Evolutionary conservation across 2,797 vertebrate genomes (phyloP).

Genomic region (Myoxocephalus aenaeus): DNA sequence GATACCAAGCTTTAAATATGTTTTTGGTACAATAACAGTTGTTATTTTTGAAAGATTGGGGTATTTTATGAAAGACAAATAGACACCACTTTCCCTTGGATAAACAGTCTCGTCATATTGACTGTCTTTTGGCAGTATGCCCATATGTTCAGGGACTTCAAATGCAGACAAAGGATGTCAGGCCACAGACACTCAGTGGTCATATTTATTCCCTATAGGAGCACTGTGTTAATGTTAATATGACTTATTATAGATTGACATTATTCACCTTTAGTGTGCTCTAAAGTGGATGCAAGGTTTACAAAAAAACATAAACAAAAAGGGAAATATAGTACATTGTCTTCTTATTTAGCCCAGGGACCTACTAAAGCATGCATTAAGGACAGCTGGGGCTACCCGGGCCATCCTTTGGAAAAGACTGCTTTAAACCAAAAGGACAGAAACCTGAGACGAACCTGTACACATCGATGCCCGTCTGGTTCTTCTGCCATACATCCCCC

Average conservation of each 20-base stretch:
- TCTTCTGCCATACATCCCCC: conserved; percentile 88
- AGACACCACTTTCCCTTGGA: background rate
- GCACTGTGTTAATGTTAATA: background rate
- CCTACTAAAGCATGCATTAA: background rate
- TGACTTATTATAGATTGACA: background rate
- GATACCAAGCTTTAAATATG: too few relatives aligned
- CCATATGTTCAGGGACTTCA: background rate
- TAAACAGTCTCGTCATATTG: background rate
- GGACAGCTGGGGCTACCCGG: background rate
- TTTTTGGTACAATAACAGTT: background rate
- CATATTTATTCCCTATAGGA: background rate
- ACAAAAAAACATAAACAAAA: background rate
- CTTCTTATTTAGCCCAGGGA: background rate
- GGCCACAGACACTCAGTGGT: background rate
- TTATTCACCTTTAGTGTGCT: background rate
- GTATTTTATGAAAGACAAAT: background rate
- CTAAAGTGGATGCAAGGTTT: background rate
- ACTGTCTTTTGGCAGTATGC: background rate
- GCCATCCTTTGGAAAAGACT: background rate
- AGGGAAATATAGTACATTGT: background rate
- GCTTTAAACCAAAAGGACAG: background rate
- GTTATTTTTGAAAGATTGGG: background rate
- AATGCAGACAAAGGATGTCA: conserved; percentile 32
- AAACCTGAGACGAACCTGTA: conserved; percentile 88
- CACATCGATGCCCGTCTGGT: conserved; percentile 85